Conservation (phyloP, 2,113 vertebrate species). For the Leucopsar rothschildi region DNA sequence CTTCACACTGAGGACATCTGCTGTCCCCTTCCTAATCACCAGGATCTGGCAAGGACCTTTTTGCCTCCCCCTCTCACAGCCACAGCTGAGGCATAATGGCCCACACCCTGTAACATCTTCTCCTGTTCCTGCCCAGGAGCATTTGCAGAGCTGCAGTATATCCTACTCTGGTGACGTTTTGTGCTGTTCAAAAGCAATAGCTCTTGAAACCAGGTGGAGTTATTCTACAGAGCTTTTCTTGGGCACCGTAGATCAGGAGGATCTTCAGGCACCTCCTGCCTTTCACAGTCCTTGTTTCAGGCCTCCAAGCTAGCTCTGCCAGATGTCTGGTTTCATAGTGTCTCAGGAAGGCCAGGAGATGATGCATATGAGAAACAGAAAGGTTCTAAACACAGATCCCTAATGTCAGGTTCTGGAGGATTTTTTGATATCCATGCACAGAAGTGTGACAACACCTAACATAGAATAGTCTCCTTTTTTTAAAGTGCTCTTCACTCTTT, state of each 20-base stretch:
- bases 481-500: not conserved
- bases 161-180: not conserved
- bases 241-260: fast-evolving
- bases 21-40: not conserved
- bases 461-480: not conserved
- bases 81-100: not conserved
- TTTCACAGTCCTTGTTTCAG: not conserved
- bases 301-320: not conserved
- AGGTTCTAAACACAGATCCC: not conserved
- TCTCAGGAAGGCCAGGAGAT: not conserved
- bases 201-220: not conserved
- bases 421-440: not conserved
- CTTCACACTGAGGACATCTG: constrained; percentile 22
- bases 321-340: not conserved
- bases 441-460: not conserved
- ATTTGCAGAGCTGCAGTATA: not conserved
- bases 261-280: not conserved
- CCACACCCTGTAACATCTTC: not conserved
- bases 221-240: not conserved
- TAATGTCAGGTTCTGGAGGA: not conserved
- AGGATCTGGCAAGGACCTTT: not conserved
- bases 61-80: not conserved
- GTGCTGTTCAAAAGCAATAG: not conserved
- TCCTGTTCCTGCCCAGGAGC: not conserved
- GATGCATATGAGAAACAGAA: not conserved